phyloP scores from a whole-genome alignment of 23 tunicate genomes.

The Ascidia mentula region DNA sequence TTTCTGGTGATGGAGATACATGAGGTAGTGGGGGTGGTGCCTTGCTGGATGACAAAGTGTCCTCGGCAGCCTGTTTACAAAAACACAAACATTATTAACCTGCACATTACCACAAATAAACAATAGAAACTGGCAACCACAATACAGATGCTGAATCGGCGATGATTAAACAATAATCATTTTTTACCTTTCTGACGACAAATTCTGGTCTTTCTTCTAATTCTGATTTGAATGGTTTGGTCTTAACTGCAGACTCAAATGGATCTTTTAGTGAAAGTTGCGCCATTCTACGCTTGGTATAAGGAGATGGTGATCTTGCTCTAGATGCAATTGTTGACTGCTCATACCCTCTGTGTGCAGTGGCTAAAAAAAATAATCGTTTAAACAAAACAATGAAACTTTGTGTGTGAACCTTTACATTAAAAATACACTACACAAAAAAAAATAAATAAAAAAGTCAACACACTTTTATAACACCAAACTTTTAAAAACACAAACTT shows the following conservation, averaged over 20 bases:
- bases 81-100: too few relatives aligned
- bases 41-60: slow-evolving; percentile 44
- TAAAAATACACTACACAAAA: too few relatives aligned
- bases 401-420: neutral
- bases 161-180: too few relatives aligned
- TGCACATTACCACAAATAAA: neutral
- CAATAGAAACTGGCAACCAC: too few relatives aligned
- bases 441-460: too few relatives aligned
- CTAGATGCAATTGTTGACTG: slow-evolving; percentile 92
- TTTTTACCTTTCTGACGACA: slow-evolving; percentile 79
- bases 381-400: neutral
- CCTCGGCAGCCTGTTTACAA: slow-evolving; percentile 55
- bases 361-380: slow-evolving; percentile 21
- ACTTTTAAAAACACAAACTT: too few relatives aligned
- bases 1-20: slow-evolving; percentile 41
- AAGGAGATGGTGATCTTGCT: slow-evolving; percentile 93
- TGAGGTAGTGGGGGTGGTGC: slow-evolving; percentile 78
- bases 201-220: slow-evolving; percentile 75
- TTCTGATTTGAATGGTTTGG: slow-evolving; percentile 74
- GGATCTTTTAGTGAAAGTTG: slow-evolving; percentile 88
- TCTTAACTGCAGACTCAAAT: slow-evolving; percentile 67
- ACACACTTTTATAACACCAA: too few relatives aligned
- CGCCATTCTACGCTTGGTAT: slow-evolving; percentile 88
- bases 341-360: slow-evolving; percentile 70
- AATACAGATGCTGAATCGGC: too few relatives aligned